Evolutionary conservation across 2,113 vertebrate species (phyloP), one percentile per base, ranked within the genome.

Genomic region (Cyphomyrus plagiostoma): DNA sequence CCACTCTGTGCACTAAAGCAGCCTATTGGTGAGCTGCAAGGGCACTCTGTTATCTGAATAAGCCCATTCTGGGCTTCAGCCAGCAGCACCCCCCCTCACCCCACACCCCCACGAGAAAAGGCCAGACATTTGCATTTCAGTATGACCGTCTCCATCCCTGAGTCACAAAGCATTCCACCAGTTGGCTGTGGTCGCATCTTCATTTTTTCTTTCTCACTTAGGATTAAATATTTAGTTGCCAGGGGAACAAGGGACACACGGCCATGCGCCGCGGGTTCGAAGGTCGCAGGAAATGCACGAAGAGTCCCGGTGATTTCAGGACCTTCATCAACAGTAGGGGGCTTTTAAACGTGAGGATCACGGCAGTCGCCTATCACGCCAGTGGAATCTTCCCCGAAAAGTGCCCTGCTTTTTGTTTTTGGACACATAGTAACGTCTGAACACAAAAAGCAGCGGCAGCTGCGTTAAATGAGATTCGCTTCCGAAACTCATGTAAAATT

Each of bases 401-500:
- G 86, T 90, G 91, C 88, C 21, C 7, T 7, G 11, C 62, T 82
- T 62, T 87, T 45, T 62, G 11, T 46, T 87, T 87, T 88, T 87
- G 90, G 90, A 90, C 89, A 91, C 66, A 89, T 89, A 74, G 86
- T 45, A n/a, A 52, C 46, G 53, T 77, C 86, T 23, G 74, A 88
- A 6, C 82, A 70, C 89, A 91, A 87, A 91, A 93, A 93, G 90
- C 88, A 93, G 77, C 35, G 93, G 92, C 94, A 94, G 91, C 89
- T 90, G 91, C 91, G 92, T 89, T 85, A 91, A 92, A 92, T 88
- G 66, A 89, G 90, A 84, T 77, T 89, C 90, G 89, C 92, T 93
- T 93, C 88, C 88, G 85, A 92, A 93, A 92, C 92, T 92, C 92
- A 94, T 95, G 85, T 94, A 93, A 94, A 94, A 94, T 94, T 92